A percentile compares a stretch with the other conserved stretches of the same genome.
These are phyloP conservation scores for Scopus umbretta DNA, from an alignment of 2,113 vertebrate genomes.

Conservation along the genomic window DNA sequence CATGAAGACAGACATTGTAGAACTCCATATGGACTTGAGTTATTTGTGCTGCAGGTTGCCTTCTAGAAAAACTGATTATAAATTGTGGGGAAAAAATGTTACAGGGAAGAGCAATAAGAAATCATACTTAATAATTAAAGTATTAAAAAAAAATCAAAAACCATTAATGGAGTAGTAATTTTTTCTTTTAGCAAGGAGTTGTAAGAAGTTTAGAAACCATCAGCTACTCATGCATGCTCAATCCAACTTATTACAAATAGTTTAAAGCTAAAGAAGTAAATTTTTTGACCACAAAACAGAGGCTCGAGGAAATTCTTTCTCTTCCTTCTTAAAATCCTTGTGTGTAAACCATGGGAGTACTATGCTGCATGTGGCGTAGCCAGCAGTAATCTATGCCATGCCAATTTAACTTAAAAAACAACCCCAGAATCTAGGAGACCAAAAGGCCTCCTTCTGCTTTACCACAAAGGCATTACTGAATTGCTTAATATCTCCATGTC, in stretches of 20 bases:
- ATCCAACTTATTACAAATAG: background rate
- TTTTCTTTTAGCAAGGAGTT: background rate
- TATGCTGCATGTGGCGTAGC: fast-evolving
- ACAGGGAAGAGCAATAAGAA: background rate
- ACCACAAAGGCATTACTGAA: background rate
- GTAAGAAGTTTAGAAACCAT: background rate
- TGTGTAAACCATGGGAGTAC: background rate
- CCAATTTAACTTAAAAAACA: background rate
- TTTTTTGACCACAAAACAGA: background rate
- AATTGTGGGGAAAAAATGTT: background rate
- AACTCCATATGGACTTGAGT: background rate
- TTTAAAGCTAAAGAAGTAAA: background rate
- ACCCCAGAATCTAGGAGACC: background rate
- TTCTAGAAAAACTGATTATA: background rate
- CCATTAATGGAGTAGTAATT: background rate
- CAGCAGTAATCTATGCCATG: background rate
- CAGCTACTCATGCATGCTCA: background rate
- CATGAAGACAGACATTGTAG: fast-evolving
- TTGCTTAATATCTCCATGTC: background rate
- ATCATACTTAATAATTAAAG: background rate
- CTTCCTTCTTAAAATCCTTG: background rate
- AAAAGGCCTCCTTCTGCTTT: background rate
- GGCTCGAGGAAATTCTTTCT: background rate
- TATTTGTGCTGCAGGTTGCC: background rate
- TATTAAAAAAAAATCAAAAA: background rate